A percentile compares a stretch with the other conserved stretches of the same genome.
phyloP scores from a whole-genome alignment of 2,113 vertebrate genomes.

The Phalacrocorax aristotelis region DNA sequence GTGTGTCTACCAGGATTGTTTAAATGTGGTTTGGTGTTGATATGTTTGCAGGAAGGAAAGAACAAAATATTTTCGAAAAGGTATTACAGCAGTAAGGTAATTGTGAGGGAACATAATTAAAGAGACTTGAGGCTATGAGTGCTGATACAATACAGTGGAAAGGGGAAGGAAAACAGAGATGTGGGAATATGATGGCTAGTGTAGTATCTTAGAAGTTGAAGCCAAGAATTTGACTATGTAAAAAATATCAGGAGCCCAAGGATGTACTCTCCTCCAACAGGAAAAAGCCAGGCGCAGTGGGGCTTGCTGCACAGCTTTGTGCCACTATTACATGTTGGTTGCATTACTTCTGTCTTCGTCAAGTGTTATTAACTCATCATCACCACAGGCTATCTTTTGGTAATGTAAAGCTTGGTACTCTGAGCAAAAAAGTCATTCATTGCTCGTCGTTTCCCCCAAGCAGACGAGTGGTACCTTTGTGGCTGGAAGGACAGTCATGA shows the following conservation, averaged over 20 bases:
- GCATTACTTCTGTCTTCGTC: conserved; percentile 18
- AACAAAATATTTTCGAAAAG: background rate
- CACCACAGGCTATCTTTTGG: conserved; percentile 13
- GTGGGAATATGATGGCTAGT: background rate
- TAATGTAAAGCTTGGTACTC: background rate
- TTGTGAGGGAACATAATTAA: background rate
- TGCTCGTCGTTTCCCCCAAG: background rate
- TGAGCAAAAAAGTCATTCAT: background rate
- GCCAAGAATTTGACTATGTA: background rate
- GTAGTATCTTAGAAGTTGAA: background rate
- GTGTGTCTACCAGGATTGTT: background rate
- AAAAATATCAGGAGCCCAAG: background rate
- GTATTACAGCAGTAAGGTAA: background rate
- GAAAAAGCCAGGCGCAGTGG: background rate
- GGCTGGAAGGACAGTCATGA: background rate
- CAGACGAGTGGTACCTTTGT: background rate
- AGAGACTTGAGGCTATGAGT: background rate
- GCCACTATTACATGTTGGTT: background rate
- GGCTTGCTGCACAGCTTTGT: background rate
- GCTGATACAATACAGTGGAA: background rate
- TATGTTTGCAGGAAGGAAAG: background rate
- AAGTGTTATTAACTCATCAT: conserved; percentile 8
- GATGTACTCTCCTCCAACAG: background rate
- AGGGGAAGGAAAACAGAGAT: background rate
- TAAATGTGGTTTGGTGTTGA: background rate